Percentiles rank a stretch among this genome's conserved stretches.
phyloP scores from a whole-genome alignment of 2,888 invertebrate genomes.

The Schizotus pectinicornis region DNA sequence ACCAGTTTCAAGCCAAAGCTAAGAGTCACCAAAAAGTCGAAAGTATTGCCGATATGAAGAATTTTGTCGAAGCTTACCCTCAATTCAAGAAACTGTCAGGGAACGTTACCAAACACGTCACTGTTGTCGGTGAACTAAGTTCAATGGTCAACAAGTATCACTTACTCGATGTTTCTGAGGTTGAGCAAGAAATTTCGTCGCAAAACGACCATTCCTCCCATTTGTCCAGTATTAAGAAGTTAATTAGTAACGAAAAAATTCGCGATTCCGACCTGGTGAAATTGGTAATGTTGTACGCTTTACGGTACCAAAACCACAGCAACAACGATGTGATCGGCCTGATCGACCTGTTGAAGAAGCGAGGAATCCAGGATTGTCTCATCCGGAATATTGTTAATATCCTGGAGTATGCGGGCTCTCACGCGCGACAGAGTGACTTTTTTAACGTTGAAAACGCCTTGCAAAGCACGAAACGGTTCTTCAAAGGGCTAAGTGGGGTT shows the following conservation, averaged over 20 bases:
- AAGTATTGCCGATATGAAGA: slow-evolving; percentile 98
- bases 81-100: slow-evolving; percentile 97
- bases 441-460: slow-evolving; percentile 82
- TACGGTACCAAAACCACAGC: slow-evolving; percentile 90
- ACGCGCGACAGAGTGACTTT: slow-evolving; percentile 81
- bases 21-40: slow-evolving; percentile 97
- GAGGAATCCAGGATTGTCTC: slow-evolving; percentile 72
- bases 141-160: slow-evolving; percentile 77
- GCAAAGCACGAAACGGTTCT: slow-evolving; percentile 89
- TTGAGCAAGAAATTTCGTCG: slow-evolving; percentile 92
- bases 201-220: slow-evolving; percentile 83
- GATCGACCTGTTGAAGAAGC: slow-evolving; percentile 73
- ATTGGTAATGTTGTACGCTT: slow-evolving; percentile 89
- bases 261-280: slow-evolving; percentile 83
- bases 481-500: slow-evolving; percentile 91
- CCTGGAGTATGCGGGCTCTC: slow-evolving; percentile 85
- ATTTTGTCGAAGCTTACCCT: slow-evolving; percentile 97
- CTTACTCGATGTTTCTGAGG: slow-evolving; percentile 89
- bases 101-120: slow-evolving; percentile 97
- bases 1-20: slow-evolving; percentile 89
- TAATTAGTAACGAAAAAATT: slow-evolving; percentile 74
- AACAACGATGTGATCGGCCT: slow-evolving; percentile 83
- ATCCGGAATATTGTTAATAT: slow-evolving; percentile 67
- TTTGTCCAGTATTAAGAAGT: slow-evolving; percentile 75
- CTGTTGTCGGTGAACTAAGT: slow-evolving; percentile 94